These are phyloP conservation scores for Gila orcuttii DNA, from an alignment of 2,113 vertebrate species.

Conservation along the genomic window DNA sequence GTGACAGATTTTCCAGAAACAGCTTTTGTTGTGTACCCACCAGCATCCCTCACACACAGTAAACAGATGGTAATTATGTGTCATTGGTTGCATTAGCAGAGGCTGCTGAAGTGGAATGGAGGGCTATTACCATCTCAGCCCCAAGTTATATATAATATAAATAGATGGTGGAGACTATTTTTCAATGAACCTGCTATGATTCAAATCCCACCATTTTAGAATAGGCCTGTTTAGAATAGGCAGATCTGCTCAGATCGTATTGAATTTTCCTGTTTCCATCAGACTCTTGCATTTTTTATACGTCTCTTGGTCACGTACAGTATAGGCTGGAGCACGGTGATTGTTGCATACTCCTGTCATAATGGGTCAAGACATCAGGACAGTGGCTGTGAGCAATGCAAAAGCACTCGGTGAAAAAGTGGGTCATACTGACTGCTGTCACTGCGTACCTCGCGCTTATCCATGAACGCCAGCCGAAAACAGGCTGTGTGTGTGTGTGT, in stretches of 20 bases:
- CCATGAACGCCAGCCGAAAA: neutral
- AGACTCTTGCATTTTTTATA: neutral
- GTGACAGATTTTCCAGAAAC: constrained; percentile 41
- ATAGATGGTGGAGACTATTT: neutral
- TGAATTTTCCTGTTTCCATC: neutral
- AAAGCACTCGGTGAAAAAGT: constrained; percentile 29
- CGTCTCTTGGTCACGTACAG: constrained; percentile 9
- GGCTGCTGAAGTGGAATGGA: constrained; percentile 31
- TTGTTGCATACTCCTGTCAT: neutral
- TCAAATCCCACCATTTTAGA: constrained; percentile 37
- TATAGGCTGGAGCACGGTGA: no score
- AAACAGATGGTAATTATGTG: constrained; percentile 57
- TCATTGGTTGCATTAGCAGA: constrained; percentile 48
- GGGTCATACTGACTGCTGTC: constrained; percentile 28
- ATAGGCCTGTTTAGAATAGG: constrained; percentile 14
- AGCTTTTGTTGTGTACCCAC: constrained; percentile 40
- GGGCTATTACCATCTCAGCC: constrained; percentile 25
- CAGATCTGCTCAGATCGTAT: neutral
- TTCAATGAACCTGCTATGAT: constrained; percentile 18
- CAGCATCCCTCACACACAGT: constrained; percentile 42
- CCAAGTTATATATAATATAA: constrained; percentile 36
- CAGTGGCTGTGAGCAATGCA: constrained; percentile 32
- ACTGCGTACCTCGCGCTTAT: neutral
- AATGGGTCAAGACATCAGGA: constrained; percentile 44
- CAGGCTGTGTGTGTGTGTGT: neutral